Evolutionary conservation across 2,888 invertebrate species (phyloP).

Genomic region (Harpalus rufipes): DNA sequence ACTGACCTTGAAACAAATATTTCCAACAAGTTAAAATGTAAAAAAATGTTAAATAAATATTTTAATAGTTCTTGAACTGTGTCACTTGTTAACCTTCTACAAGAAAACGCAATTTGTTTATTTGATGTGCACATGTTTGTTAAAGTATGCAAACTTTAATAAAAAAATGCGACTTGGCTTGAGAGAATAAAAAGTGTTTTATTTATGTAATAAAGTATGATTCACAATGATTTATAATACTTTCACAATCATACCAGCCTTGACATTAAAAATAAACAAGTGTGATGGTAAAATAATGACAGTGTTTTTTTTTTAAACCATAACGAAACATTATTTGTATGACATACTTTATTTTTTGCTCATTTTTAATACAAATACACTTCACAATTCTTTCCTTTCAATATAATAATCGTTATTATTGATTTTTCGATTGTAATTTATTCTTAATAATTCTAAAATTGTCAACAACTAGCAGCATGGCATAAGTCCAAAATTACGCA

Average conservation of each 20-base stretch:
- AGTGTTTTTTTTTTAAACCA: slow-evolving; percentile 5
- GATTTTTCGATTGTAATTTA: too few relatives aligned
- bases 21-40: not conserved
- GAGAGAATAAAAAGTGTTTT: slow-evolving; percentile 26
- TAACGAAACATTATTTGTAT: slow-evolving; percentile 2
- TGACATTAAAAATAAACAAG: slow-evolving; percentile 37
- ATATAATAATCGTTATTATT: too few relatives aligned
- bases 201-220: slow-evolving; percentile 43
- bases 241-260: slow-evolving; percentile 33
- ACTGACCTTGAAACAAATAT: not conserved
- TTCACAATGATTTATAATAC: slow-evolving; percentile 37
- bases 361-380: not conserved
- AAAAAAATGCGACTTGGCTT: not conserved
- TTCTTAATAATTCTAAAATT: too few relatives aligned
- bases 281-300: slow-evolving; percentile 29
- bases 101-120: not conserved
- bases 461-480: too few relatives aligned
- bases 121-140: not conserved
- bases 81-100: not conserved
- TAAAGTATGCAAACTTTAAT: not conserved
- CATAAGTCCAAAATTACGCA: too few relatives aligned
- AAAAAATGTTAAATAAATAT: not conserved
- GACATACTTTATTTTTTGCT: slow-evolving; percentile 25
- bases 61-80: not conserved
- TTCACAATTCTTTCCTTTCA: not conserved